phyloP scores from a whole-genome alignment of 2,797 vertebrate species.

The Chaenodraco wilsoni region DNA sequence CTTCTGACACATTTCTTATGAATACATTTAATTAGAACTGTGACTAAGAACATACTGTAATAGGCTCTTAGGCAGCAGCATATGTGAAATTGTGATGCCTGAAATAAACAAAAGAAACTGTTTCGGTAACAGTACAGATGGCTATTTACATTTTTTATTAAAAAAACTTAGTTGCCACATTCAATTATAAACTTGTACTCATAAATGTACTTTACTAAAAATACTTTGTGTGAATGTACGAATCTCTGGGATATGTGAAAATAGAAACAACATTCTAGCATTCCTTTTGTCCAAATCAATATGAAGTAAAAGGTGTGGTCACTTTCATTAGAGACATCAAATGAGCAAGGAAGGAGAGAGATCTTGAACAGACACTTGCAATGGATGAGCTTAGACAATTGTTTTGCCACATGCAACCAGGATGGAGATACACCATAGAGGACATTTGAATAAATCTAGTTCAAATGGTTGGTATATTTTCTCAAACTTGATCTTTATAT shows the following conservation, averaged over 20 bases:
- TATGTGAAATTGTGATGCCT: neutral
- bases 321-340: neutral
- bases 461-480: neutral
- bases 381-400: neutral
- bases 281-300: neutral
- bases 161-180: too few relatives aligned
- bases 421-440: neutral
- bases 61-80: too few relatives aligned
- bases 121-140: neutral
- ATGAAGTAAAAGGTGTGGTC: neutral
- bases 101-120: neutral
- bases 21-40: too few relatives aligned
- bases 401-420: neutral
- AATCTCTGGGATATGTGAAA: neutral
- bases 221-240: neutral
- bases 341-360: neutral
- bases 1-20: too few relatives aligned
- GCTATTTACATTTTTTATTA: neutral
- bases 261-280: neutral
- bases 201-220: neutral
- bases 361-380: neutral
- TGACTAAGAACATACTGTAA: too few relatives aligned
- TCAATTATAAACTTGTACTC: neutral
- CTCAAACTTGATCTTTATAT: slow-evolving; percentile 38
- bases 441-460: neutral